Evolutionary conservation across 2,797 vertebrate genomes (phyloP), one percentile per base, ranked within the genome.

Genomic region (Pygocentrus nattereri): DNA sequence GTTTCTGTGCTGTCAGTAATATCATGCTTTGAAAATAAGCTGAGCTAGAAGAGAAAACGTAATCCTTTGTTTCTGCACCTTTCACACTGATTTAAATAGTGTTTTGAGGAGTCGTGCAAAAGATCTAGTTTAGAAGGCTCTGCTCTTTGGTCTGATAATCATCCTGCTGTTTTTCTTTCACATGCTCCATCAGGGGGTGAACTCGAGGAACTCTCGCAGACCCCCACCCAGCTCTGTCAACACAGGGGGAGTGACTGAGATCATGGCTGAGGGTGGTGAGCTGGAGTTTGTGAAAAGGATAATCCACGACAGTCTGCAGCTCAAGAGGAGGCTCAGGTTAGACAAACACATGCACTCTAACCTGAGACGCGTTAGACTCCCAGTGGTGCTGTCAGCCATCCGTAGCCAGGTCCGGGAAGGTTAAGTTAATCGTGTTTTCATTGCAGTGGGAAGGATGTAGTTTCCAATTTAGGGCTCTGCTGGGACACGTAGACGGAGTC

Each of bases 251-350:
- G 97, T 97, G 90, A 99, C 98, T 8, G 98, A 99, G 93, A 99
- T 99, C 89, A 99, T 99, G 98, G 98, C 98, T 5, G 98, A 99
- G 90, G 98, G 98, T 0, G 98, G 98, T 25, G 98, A 99, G 84
- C 92, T 99, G 79, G 98, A 99, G 90, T 99, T 99, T 92, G 97
- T 99, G 83, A 99, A 99, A 91, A 96, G 96, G 91, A 99, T 99
- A 91, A 99, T 99, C 90, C 98, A 99, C 30, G 98, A 99, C 92
- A 99, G 98, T 90, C 92, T 99, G 86, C 96, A 99, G 62, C 96
- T 99, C 82, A 98, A 97, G 91, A 97, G 92, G 87, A 96, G 97
- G 76, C 94, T 99, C 76, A 89, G 96, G 96, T 96, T 88, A 91
- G 95, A 61, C 18, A 27, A 31, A 25, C 34, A 61, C 41, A 64